Percentiles rank a stretch among this genome's conserved stretches.
Conservation (phyloP, 2,888 invertebrate genomes). For the Drosophila merina region DNA sequence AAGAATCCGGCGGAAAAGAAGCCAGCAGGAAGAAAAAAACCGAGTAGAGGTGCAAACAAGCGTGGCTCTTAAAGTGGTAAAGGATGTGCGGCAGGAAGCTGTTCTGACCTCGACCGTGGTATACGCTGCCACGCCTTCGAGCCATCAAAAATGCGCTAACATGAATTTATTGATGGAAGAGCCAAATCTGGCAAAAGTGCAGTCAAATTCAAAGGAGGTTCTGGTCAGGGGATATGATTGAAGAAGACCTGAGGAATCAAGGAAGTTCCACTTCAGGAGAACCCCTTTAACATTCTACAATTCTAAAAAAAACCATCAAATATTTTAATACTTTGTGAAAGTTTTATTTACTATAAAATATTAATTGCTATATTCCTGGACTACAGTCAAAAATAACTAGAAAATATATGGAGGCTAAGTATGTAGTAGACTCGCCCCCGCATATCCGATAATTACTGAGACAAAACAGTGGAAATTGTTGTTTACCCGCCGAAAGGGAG, state of each 20-base stretch:
- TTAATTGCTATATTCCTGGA: too few species aligned
- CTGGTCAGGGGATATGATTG: background rate
- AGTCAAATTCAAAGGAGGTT: background rate
- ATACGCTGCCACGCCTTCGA: conserved; percentile 56
- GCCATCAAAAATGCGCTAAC: conserved; percentile 52
- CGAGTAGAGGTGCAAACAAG: conserved; percentile 36
- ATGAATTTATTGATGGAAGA: conserved; percentile 39
- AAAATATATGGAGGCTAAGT: background rate
- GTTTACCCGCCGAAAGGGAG: conserved; percentile 4
- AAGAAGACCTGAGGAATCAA: background rate
- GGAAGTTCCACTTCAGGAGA: too few species aligned
- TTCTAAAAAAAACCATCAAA: background rate
- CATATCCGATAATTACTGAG: background rate
- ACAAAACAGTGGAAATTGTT: conserved; percentile 1
- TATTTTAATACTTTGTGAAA: background rate
- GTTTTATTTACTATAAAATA: background rate
- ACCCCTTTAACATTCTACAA: too few species aligned
- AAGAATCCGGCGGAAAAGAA: conserved; percentile 17
- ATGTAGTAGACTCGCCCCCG: background rate
- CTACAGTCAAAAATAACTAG: background rate
- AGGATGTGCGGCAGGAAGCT: conserved; percentile 46
- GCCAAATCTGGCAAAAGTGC: background rate
- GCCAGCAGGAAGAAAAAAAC: conserved; percentile 29
- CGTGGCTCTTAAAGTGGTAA: conserved; percentile 22
- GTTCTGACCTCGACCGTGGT: conserved; percentile 68